These are phyloP conservation scores for Chelonus formosanus DNA, from an alignment of 2,888 invertebrate genomes.

Conservation along the genomic window DNA sequence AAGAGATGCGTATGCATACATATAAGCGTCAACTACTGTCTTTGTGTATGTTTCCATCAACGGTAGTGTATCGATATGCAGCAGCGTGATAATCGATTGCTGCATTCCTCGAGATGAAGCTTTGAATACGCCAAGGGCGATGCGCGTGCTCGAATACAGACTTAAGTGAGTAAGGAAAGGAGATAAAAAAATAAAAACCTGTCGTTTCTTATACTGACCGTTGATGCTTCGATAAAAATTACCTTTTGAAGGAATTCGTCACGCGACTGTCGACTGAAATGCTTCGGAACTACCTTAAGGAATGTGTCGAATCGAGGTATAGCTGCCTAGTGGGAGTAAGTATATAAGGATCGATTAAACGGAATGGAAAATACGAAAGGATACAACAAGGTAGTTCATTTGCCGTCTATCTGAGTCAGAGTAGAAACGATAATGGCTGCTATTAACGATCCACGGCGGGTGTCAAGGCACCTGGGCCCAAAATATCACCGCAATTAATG, in stretches of 20 bases:
- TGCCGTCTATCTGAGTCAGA: slow-evolving; percentile 17
- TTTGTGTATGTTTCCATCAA: slow-evolving; percentile 14
- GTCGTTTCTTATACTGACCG: slow-evolving; percentile 1
- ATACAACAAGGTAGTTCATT: slow-evolving; percentile 13
- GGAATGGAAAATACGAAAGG: neutral
- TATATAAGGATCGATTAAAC: neutral
- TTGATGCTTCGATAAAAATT: neutral
- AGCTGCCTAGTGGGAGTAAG: neutral
- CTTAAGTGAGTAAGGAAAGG: neutral
- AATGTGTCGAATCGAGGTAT: no score
- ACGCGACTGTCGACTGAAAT: neutral
- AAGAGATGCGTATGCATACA: slow-evolving; percentile 30
- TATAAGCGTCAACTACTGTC: slow-evolving; percentile 17
- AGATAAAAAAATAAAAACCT: neutral
- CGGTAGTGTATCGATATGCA: slow-evolving; percentile 55
- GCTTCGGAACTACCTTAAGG: neutral
- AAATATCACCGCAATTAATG: slow-evolving; percentile 64
- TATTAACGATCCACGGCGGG: slow-evolving; percentile 61
- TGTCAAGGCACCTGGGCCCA: slow-evolving; percentile 62
- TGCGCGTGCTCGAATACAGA: neutral
- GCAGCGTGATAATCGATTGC: slow-evolving; percentile 61
- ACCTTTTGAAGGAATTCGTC: slow-evolving; percentile 12
- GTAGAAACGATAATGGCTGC: slow-evolving; percentile 59
- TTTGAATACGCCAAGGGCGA: slow-evolving; percentile 14
- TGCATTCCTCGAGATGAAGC: slow-evolving; percentile 58